Evolutionary conservation across 30 jellyfish, hydroid and myxozoan genomes (phyloP).

Genomic region (Turritopsis rubra): DNA sequence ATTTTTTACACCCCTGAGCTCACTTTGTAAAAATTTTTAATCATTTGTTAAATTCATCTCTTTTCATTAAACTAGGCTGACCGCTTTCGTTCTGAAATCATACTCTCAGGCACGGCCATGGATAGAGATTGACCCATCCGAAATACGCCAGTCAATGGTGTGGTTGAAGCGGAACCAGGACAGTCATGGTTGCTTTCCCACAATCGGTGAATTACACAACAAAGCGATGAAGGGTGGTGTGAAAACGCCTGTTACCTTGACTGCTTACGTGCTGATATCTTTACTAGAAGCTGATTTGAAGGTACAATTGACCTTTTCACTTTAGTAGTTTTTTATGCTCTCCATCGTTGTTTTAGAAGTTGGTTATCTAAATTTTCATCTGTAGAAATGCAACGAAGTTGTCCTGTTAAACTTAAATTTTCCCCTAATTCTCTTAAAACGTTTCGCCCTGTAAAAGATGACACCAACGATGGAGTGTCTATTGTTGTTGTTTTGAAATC

Average conservation of each 20-base stretch:
- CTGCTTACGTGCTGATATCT: constrained; percentile 63
- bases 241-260: constrained; percentile 55
- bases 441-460: too few species aligned
- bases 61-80: constrained; percentile 31
- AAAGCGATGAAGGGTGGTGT: constrained; percentile 85
- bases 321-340: neutral
- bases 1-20: too few species aligned
- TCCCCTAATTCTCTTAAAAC: too few species aligned
- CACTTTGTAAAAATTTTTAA: neutral
- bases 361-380: too few species aligned
- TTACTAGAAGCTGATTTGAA: constrained; percentile 59
- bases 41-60: neutral
- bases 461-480: too few species aligned
- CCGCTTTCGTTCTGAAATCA: constrained; percentile 77
- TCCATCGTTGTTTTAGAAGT: too few species aligned
- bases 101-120: constrained; percentile 69
- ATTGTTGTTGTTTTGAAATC: too few species aligned
- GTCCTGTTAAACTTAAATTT: too few species aligned
- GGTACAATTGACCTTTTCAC: too few species aligned
- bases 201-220: constrained; percentile 54
- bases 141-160: constrained; percentile 14
- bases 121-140: constrained; percentile 51
- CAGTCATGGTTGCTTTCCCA: constrained; percentile 64
- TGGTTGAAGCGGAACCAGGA: constrained; percentile 45
- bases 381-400: too few species aligned